Evolutionary conservation across 2,797 vertebrate genomes (phyloP), one percentile per base, ranked within the genome.

Genomic region (Enteromius treurensis): DNA sequence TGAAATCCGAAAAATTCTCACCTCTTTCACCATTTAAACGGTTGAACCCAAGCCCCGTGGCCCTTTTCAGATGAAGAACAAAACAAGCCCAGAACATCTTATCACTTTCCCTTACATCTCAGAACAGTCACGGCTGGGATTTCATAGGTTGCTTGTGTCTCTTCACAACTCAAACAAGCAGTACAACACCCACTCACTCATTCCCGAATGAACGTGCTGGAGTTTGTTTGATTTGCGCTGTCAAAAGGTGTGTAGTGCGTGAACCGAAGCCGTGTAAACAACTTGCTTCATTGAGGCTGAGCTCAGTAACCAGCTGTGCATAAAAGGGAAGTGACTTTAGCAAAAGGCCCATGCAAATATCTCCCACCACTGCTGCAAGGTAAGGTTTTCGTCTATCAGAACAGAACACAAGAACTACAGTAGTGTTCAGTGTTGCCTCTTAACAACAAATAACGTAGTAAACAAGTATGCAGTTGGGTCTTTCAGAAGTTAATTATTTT

Each of bases 261-360:
- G 34, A 80, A 64, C 73, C 23, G 49, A 65, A 75, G 42, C 19
- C 23, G 19, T 65, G 79, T 51, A 80, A 84, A 88, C 79, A 84
- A 73, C 55, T 74, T 65, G 79, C 76, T 78, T 78, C 65, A 62
- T 47, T 71, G 55, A 79, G 68, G 69, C 55, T 64, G 49, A 13
- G 32, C 32, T 67, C 76, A 71, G 45, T 74, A 65, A 55, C 45
- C 81, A 86, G 86, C 86, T 82, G 82, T 47, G 73, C 64, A 85
- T 76, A 86, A 88, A 73, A 84, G 67, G 82, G 87, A 88, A 88
- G 84, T 88, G 32, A 85, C 74, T 87, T 85, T 77, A 79, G 83
- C 71, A 47, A 73, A 64, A 40, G 23, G 13, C 45, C 58, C 62
- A 88, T 88, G 87, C 85, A 85, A 88, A 87, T 88, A 53, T 53